Percentiles rank a stretch among this genome's conserved stretches.
Evolutionary conservation across 1,140 invertebrate genomes (phyloP).

Genomic region (Latrodectus geometricus): DNA sequence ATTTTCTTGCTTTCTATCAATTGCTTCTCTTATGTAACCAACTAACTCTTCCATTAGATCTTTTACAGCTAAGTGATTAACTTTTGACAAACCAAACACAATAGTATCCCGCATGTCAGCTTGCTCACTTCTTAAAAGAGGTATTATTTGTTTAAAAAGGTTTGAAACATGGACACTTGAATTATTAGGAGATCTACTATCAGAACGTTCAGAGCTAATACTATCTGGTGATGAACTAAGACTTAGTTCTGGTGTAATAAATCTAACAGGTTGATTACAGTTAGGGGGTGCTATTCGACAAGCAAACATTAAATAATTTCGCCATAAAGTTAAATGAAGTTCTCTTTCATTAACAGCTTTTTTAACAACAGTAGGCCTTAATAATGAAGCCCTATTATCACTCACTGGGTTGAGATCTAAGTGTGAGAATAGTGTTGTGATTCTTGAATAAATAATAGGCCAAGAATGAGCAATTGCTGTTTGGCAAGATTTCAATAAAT

Average conservation of each 20-base stretch:
- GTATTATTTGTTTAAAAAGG: slow-evolving; percentile 91
- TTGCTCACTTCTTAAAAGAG: slow-evolving; percentile 87
- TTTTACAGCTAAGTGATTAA: slow-evolving; percentile 76
- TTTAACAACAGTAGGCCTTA: slow-evolving; percentile 80
- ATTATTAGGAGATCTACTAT: slow-evolving; percentile 67
- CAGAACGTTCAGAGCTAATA: slow-evolving; percentile 81
- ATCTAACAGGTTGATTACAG: slow-evolving; percentile 84
- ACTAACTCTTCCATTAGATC: slow-evolving; percentile 97
- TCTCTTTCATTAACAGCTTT: slow-evolving; percentile 92
- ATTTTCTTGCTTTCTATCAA: slow-evolving; percentile 98
- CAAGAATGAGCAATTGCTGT: slow-evolving; percentile 89
- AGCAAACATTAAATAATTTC: slow-evolving; percentile 94
- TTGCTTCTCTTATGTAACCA: slow-evolving; percentile 90
- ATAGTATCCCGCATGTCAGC: slow-evolving; percentile 92
- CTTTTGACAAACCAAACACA: slow-evolving; percentile 90
- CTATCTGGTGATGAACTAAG: slow-evolving; percentile 85
- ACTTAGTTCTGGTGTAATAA: slow-evolving; percentile 89
- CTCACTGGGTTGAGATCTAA: slow-evolving; percentile 96
- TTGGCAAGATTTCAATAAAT: slow-evolving; percentile 84
- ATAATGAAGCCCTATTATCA: slow-evolving; percentile 93
- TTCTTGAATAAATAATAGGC: slow-evolving; percentile 92
- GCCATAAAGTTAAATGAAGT: slow-evolving; percentile 93
- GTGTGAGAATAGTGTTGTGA: slow-evolving; percentile 89
- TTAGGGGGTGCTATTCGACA: slow-evolving; percentile 89
- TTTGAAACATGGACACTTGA: slow-evolving; percentile 79